These are phyloP conservation scores for Chaetura pelagica DNA, from an alignment of 2,113 vertebrate species.

Conservation along the genomic window DNA sequence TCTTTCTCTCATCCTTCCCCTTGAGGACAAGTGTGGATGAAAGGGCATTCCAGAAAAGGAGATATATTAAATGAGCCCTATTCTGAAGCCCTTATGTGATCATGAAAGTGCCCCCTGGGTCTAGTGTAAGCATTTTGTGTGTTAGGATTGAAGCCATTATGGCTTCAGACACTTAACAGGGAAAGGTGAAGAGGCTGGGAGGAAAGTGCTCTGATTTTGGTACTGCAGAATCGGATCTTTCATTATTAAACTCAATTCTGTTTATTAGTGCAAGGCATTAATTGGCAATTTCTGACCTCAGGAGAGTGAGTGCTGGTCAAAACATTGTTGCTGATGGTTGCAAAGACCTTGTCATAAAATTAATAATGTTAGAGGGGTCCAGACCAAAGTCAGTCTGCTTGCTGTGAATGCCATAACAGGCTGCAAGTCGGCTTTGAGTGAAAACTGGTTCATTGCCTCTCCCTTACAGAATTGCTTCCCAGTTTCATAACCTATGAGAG, in stretches of 20 bases:
- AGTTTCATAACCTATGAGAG: neutral
- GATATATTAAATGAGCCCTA: slow-evolving; percentile 41
- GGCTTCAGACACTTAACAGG: neutral
- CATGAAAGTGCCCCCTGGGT: slow-evolving; percentile 57
- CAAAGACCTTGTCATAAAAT: neutral
- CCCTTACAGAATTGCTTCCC: neutral
- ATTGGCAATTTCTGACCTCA: slow-evolving; percentile 32
- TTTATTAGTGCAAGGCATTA: slow-evolving; percentile 43
- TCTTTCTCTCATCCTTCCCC: slow-evolving; percentile 27
- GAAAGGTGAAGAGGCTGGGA: slow-evolving; percentile 35
- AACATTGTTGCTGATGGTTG: slow-evolving; percentile 9
- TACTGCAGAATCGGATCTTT: neutral
- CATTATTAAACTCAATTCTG: slow-evolving; percentile 19
- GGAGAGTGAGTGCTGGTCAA: neutral
- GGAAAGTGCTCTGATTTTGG: neutral
- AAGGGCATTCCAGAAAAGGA: slow-evolving; percentile 48
- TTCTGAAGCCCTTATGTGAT: slow-evolving; percentile 52
- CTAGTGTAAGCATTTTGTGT: slow-evolving; percentile 46
- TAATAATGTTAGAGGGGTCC: neutral
- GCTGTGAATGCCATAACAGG: neutral
- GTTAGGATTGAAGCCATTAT: slow-evolving; percentile 2
- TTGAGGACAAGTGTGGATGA: slow-evolving; percentile 46
- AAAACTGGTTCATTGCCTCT: neutral
- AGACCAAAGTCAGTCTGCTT: neutral
- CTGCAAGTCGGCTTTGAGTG: neutral